Evolutionary conservation across 2,797 vertebrate genomes (phyloP).

Genomic region (Bradypodion ventrale): DNA sequence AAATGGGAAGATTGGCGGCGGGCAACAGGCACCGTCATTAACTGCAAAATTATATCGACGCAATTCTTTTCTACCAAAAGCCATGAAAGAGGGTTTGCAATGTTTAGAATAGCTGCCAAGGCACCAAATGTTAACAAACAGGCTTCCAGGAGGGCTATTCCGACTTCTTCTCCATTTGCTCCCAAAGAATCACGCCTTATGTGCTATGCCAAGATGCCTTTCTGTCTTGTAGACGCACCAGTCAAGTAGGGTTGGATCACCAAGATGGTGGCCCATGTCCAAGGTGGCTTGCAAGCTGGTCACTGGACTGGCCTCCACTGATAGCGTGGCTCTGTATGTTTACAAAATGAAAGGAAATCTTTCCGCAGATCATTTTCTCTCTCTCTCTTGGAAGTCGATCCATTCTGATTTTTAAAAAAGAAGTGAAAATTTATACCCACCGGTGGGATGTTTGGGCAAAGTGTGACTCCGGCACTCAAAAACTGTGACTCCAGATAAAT

Average conservation of each 20-base stretch:
- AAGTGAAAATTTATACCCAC: too few relatives aligned
- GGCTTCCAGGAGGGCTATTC: neutral
- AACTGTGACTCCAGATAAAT: too few relatives aligned
- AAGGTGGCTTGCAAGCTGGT: too few relatives aligned
- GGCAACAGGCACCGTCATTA: constrained; percentile 62
- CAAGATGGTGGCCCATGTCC: neutral
- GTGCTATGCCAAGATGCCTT: neutral
- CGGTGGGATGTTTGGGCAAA: too few relatives aligned
- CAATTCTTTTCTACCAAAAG: constrained; percentile 40
- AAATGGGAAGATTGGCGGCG: constrained; percentile 47
- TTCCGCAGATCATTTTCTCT: too few relatives aligned
- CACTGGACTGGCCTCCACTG: too few relatives aligned
- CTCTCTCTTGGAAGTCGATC: too few relatives aligned
- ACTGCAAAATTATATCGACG: constrained; percentile 58
- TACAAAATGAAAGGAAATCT: too few relatives aligned
- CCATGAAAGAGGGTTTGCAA: constrained; percentile 38
- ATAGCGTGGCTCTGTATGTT: too few relatives aligned
- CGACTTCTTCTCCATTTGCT: neutral
- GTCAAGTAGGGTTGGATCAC: neutral
- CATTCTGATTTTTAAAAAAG: too few relatives aligned
- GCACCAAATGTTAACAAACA: neutral
- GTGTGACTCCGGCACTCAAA: too few relatives aligned
- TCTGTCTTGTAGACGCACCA: neutral
- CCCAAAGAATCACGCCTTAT: neutral
- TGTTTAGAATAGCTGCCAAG: constrained; percentile 40